Conservation (phyloP, 92 coral and sea anemone species). For the Umimayanthus chanpuru region DNA sequence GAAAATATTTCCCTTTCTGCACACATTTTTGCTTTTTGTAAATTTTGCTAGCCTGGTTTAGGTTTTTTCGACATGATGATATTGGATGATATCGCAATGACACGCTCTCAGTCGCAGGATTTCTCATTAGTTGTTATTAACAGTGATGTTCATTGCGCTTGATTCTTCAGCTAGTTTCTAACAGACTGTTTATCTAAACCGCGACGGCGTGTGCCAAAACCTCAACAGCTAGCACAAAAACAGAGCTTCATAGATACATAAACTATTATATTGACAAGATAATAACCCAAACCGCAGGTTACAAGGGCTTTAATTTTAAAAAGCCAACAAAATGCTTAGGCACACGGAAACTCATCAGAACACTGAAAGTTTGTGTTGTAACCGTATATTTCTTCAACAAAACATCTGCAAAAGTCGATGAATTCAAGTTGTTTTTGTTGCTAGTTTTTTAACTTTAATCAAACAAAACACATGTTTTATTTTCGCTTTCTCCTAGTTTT, state of each 20-base stretch:
- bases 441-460: neutral
- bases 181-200: neutral
- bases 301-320: neutral
- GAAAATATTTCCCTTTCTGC: no score
- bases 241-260: neutral
- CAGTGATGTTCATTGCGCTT: neutral
- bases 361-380: constrained; percentile 24
- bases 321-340: neutral
- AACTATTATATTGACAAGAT: neutral
- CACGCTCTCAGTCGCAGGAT: neutral
- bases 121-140: neutral
- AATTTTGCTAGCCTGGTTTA: no score
- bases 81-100: neutral
- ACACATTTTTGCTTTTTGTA: no score
- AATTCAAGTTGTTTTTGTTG: neutral
- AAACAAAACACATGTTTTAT: constrained; percentile 11
- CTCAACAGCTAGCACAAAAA: neutral
- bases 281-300: constrained; percentile 6
- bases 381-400: neutral
- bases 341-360: constrained; percentile 9
- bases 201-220: neutral
- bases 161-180: neutral
- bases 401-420: constrained; percentile 15
- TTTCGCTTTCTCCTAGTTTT: neutral
- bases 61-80: neutral